Conservation (phyloP, 2,888 invertebrate species). For the Lathronympha strigana region DNA sequence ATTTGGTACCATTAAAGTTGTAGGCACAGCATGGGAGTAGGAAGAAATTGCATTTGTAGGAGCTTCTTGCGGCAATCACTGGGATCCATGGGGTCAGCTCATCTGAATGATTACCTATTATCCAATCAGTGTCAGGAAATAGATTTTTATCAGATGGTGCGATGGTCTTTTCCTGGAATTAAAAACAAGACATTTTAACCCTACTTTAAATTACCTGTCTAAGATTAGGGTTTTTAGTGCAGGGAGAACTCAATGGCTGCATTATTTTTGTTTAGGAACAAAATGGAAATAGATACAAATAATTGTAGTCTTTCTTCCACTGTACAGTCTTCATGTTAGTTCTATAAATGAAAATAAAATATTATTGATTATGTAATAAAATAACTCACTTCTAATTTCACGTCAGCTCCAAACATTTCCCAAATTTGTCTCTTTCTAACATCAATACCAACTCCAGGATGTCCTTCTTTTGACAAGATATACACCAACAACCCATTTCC, state of each 20-base stretch:
- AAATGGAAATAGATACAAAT: no score
- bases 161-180: slow-evolving; percentile 85
- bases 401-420: slow-evolving; percentile 88
- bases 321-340: no score
- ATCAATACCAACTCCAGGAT: slow-evolving; percentile 92
- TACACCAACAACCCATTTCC: slow-evolving; percentile 98
- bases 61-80: slow-evolving; percentile 92
- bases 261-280: no score
- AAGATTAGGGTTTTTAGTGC: not conserved
- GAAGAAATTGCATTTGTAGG: slow-evolving; percentile 91
- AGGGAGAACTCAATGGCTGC: no score
- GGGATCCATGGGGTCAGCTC: slow-evolving; percentile 99
- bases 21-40: slow-evolving; percentile 97
- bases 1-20: slow-evolving; percentile 95
- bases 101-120: slow-evolving; percentile 99
- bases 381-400: slow-evolving; percentile 85
- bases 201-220: not conserved
- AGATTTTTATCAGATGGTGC: slow-evolving; percentile 87
- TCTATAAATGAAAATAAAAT: no score
- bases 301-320: no score
- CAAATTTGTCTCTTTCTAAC: slow-evolving; percentile 94
- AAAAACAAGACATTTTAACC: not conserved
- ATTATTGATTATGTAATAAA: not conserved
- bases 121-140: slow-evolving; percentile 93
- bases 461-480: slow-evolving; percentile 93